phyloP scores from a whole-genome alignment of 2,797 vertebrate genomes.

The Sternarchorhynchus goeldii region DNA sequence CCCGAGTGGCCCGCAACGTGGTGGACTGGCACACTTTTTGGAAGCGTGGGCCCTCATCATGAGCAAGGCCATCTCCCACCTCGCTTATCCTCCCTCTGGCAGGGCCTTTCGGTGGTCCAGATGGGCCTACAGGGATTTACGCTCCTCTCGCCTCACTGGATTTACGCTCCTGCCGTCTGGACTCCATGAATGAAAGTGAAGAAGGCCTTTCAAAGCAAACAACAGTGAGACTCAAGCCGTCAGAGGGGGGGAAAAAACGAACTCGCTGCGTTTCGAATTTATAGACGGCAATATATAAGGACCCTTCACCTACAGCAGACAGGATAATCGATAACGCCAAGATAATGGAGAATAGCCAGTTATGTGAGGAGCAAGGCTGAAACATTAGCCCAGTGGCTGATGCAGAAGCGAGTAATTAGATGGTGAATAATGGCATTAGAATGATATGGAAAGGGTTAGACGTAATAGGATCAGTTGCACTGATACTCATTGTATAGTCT shows the following conservation, averaged over 20 bases:
- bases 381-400: slow-evolving; percentile 59
- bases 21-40: neutral
- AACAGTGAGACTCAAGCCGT: neutral
- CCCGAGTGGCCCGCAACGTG: neutral
- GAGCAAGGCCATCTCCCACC: neutral
- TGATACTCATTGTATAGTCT: slow-evolving; percentile 34
- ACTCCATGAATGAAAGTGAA: neutral
- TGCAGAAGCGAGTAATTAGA: slow-evolving; percentile 42
- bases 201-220: slow-evolving; percentile 16
- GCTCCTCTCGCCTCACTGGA: neutral
- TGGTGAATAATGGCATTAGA: slow-evolving; percentile 41
- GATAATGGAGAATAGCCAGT: slow-evolving; percentile 68
- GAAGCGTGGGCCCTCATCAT: neutral
- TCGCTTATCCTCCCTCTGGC: neutral
- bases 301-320: slow-evolving; percentile 55
- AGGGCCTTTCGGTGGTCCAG: neutral
- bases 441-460: slow-evolving; percentile 34
- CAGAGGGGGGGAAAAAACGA: neutral
- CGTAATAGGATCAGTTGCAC: slow-evolving; percentile 8
- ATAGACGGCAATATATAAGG: slow-evolving; percentile 70
- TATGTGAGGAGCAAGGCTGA: slow-evolving; percentile 59
- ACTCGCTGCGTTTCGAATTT: slow-evolving; percentile 55
- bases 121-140: neutral
- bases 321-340: slow-evolving; percentile 69
- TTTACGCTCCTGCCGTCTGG: neutral